Base-by-base conservation (phyloP, 2,113 vertebrate genomes). In the Clarias macrocephalus region DNA sequence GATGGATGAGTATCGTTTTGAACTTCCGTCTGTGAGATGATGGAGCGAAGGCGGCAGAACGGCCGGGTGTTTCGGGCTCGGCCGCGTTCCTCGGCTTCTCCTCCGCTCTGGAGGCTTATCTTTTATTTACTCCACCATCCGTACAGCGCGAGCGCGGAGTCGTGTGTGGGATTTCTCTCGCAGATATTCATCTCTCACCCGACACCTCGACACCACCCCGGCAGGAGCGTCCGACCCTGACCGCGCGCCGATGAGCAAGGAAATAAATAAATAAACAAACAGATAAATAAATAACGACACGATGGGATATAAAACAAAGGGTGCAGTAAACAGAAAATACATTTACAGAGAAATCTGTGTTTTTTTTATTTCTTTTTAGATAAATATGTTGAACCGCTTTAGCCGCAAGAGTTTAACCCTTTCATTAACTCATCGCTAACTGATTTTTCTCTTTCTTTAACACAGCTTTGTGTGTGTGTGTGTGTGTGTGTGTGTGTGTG, bases 91-190 rank as follows among this genome's bases (percentile, higher is more conserved):
- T 56, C 15, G 7, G 28, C 52, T 28, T 48, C 75, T 77, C 52
- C 75, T 77, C 75, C 13, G 15, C 52, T 28, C 19, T 56, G 13
- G 52, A 77, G 75, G 23, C 52, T 77, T 28, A 77, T 77, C 75
- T 77, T 77, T 77, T 77, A 77, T 77, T 77, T 77, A 77, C 75
- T 77, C 54, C 23, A 76, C 48, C 13, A 56, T 77, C 25, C 52
- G 3, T 28, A 77, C 25, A 77, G 48, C 48, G 28, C 5, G 0
- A n/a, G 73, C 7, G 37, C 42, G 33, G 76, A 54, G 76, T 23
- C n/a, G n/a, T 80, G 77, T 80, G 77, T 80, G 77, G 77, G 77
- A 80, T 80, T 80, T 80, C 28, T 80, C 25, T 30, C 25, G 7
- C 13, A 57, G 52, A 80, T 57, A 16, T 25, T 57, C 13, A 80